phyloP scores from a whole-genome alignment of 2,113 vertebrate genomes.

The Anser brachyrhynchus region DNA sequence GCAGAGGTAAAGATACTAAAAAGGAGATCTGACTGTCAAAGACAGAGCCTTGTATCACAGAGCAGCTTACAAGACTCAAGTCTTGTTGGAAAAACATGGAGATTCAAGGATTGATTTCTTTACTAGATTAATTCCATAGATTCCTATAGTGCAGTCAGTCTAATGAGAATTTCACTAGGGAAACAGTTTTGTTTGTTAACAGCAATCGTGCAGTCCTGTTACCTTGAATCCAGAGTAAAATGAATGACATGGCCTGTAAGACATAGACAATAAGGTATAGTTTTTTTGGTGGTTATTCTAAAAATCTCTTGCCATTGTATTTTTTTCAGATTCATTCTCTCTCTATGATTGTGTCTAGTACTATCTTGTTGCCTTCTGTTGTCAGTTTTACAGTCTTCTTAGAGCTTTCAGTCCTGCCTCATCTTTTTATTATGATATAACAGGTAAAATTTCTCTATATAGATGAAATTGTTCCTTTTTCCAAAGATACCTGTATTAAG shows the following conservation, averaged over 20 bases:
- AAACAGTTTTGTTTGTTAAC: not conserved
- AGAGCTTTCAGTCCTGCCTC: not conserved
- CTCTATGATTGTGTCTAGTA: not conserved
- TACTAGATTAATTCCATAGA: not conserved
- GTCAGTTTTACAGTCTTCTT: not conserved
- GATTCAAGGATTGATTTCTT: not conserved
- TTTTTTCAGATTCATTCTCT: not conserved
- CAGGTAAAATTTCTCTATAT: not conserved
- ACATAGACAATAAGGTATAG: not conserved
- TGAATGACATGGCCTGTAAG: not conserved
- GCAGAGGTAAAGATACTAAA: conserved; percentile 46
- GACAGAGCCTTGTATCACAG: not conserved
- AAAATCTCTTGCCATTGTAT: not conserved
- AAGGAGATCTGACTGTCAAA: not conserved
- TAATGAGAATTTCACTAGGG: not conserved
- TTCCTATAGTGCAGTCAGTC: not conserved
- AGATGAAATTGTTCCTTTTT: not conserved
- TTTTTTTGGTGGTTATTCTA: not conserved
- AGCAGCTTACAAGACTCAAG: not conserved
- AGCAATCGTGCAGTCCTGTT: not conserved
- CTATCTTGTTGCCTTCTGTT: not conserved
- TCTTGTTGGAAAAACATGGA: not conserved
- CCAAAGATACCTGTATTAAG: not conserved
- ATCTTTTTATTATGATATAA: not conserved
- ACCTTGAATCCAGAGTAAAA: not conserved